Conservation (phyloP, 2,113 vertebrate genomes). For the Trochalopteron elliotii region DNA sequence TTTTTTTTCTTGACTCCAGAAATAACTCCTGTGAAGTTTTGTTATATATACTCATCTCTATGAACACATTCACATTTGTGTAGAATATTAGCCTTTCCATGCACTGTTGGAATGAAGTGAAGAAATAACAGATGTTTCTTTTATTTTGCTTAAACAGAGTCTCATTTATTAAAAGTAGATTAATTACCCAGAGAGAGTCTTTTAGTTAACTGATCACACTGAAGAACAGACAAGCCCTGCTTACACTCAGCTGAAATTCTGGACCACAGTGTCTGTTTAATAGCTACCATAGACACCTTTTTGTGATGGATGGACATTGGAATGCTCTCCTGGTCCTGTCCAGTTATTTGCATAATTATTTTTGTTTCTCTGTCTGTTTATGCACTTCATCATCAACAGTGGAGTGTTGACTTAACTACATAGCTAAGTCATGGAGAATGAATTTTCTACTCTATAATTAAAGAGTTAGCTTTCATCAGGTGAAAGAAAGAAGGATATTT, state of each 20-base stretch:
- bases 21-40: not conserved
- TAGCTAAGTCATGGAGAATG: not conserved
- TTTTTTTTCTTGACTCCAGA: not conserved
- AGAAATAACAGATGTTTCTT: not conserved
- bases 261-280: not conserved
- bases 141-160: not conserved
- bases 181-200: not conserved
- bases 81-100: not conserved
- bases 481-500: not conserved
- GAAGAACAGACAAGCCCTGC: not conserved
- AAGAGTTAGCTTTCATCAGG: not conserved
- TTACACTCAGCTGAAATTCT: not conserved
- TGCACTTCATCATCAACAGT: not conserved
- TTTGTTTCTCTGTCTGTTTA: not conserved
- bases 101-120: not conserved
- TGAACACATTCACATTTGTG: not conserved
- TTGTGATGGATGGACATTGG: not conserved
- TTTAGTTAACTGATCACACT: not conserved
- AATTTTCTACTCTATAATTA: not conserved
- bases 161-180: not conserved
- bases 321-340: not conserved
- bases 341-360: not conserved
- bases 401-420: not conserved
- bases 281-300: not conserved
- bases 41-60: not conserved